Base-by-base conservation (phyloP, 1,140 invertebrate species). In the Orius insidiosus region DNA sequence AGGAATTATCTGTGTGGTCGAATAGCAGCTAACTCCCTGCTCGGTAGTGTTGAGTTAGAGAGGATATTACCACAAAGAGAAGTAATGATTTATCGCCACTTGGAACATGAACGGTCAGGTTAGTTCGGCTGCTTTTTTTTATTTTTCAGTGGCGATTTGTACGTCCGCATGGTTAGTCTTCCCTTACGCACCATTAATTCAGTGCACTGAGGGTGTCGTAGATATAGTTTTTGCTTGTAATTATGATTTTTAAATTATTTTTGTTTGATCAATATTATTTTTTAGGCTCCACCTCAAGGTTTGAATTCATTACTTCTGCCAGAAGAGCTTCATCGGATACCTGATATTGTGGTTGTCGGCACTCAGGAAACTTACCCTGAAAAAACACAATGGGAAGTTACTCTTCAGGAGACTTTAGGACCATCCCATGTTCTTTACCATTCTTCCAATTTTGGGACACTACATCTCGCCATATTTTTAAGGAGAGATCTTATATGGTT, bases 81-180 rank as follows among this genome's bases (percentile, higher is more conserved):
- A 65, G 65, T 94, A 0, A 79, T 72, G 52, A 78, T 96, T 51
- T 92, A 89, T 93, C 46, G 87, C 85, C 0, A 89, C 87, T 4
- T 96, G 90, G 90, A 97, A 97, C 62, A 93, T 95, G 86, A 90
- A 90, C 65, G 84, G 84, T 9, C 84, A 86, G 71, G 74, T 80
- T 59, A 65, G 56, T 56, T 13, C 15, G 35, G 32, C 3, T 47
- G 46, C 31, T n/a, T 46, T 46, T 47, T n/a, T 19, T 32, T 45
- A 44, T 33, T 47, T 3, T 24, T 4, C 24, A 24, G 24, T 24
- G 24, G 24, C 24, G 24, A 24, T 24, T 14, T 47, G 13, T 14
- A n/a, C n/a, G n/a, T n/a, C n/a, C 14, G 24, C 49, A 11, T n/a
- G 5, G 2, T 51, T 10, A 52, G 13, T 50, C 38, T 41, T 24